Percentiles rank a stretch among this genome's conserved stretches.
These are phyloP conservation scores for Drosophila longiperda DNA, from an alignment of 2,888 invertebrate species.

Conservation along the genomic window DNA sequence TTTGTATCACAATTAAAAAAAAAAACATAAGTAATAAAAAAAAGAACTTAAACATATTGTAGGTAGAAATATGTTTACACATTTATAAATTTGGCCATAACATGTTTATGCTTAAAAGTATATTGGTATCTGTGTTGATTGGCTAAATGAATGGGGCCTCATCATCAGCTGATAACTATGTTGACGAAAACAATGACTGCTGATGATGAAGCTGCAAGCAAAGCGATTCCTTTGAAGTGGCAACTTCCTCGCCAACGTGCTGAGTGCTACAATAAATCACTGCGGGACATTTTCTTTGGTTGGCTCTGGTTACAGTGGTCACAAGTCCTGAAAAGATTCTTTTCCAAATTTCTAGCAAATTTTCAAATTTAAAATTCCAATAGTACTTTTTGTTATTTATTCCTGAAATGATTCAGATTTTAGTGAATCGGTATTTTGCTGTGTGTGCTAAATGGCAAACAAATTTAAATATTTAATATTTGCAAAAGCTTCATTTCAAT, in stretches of 20 bases:
- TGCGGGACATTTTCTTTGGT: conserved; percentile 69
- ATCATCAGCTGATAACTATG: conserved; percentile 26
- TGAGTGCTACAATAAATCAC: conserved; percentile 75
- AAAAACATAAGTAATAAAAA: background rate
- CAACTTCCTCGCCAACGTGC: conserved; percentile 35
- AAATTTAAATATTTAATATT: background rate
- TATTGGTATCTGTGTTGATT: conserved; percentile 18
- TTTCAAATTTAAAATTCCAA: background rate
- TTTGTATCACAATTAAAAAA: background rate
- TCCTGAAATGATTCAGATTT: background rate
- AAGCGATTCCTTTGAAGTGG: conserved; percentile 35
- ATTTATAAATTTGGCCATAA: background rate
- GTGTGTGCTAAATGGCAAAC: background rate
- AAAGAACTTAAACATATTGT: background rate
- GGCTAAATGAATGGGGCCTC: conserved; percentile 12
- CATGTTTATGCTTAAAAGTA: background rate
- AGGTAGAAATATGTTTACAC: background rate
- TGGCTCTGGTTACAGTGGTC: conserved; percentile 10
- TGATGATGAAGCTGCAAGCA: conserved; percentile 46
- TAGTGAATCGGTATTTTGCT: no score
- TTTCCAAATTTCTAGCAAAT: background rate
- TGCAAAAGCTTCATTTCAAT: background rate
- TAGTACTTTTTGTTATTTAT: background rate
- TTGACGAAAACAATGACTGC: conserved; percentile 23
- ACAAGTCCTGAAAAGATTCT: background rate